Conservation (phyloP, 1,140 invertebrate genomes). For the Calosoma granatense region DNA sequence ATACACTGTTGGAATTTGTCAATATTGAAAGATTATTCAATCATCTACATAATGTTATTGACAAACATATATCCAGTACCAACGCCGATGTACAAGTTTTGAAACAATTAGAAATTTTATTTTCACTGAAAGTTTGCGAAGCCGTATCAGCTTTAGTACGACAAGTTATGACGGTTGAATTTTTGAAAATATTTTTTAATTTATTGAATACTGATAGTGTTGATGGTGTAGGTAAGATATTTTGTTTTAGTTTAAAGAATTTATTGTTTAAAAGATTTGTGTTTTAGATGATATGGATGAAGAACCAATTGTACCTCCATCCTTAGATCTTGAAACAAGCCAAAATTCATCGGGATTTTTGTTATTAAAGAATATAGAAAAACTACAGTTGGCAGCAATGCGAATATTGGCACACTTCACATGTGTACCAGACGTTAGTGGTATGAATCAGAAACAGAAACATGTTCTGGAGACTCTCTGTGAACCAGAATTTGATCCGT, state of each 20-base stretch:
- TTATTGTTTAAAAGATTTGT: no score
- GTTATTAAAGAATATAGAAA: neutral
- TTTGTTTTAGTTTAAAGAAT: no score
- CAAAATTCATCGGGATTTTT: neutral
- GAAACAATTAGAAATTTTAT: conserved; percentile 16
- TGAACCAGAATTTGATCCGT: conserved; percentile 19
- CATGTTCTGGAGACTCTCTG: conserved; percentile 20
- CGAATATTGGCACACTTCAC: conserved; percentile 15
- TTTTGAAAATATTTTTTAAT: conserved; percentile 16
- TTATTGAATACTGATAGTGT: conserved; percentile 13
- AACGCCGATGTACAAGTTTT: conserved; percentile 13
- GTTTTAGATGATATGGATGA: neutral
- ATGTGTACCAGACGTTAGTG: conserved; percentile 3
- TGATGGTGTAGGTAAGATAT: neutral
- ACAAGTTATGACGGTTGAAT: conserved; percentile 15
- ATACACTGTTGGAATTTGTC: neutral
- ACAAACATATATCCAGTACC: conserved; percentile 12
- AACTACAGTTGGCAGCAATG: conserved; percentile 13
- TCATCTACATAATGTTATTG: conserved; percentile 12
- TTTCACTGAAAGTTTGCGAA: conserved; percentile 13
- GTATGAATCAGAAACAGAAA: conserved; percentile 9
- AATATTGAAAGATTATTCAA: neutral
- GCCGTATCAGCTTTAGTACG: conserved; percentile 15
- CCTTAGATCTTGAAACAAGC: neutral
- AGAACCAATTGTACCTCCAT: neutral